Evolutionary conservation across 1,140 invertebrate species (phyloP).

Genomic region (Physella acuta): DNA sequence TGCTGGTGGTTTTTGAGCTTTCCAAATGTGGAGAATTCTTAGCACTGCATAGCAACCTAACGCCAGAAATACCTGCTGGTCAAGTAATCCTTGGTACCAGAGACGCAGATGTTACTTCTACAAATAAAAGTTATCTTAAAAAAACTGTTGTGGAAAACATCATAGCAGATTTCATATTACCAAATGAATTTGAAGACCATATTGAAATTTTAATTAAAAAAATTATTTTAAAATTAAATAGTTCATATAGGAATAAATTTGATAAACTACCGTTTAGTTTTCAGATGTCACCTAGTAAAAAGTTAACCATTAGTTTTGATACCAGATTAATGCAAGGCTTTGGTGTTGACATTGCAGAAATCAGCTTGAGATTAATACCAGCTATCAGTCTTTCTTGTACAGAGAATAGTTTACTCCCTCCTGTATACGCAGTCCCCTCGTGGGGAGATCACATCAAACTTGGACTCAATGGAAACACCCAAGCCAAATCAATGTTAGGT

Average conservation of each 20-base stretch:
- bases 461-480: not conserved
- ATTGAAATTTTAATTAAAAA: constrained; percentile 37
- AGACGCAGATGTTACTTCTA: constrained; percentile 4
- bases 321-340: constrained; percentile 36
- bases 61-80: constrained; percentile 39
- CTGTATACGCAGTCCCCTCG: constrained; percentile 35
- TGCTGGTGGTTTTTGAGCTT: constrained; percentile 39
- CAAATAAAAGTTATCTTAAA: constrained; percentile 10
- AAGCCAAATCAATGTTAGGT: constrained; percentile 4
- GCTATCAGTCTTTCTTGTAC: constrained; percentile 34
- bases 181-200: constrained; percentile 27
- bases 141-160: constrained; percentile 19
- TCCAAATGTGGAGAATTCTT: constrained; percentile 27
- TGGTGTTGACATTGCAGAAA: constrained; percentile 40
- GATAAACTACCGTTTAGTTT: constrained; percentile 47
- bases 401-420: constrained; percentile 33
- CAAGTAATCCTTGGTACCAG: constrained; percentile 35
- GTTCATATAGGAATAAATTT: constrained; percentile 34
- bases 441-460: constrained; percentile 25
- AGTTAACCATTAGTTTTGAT: constrained; percentile 38
- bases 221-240: constrained; percentile 40
- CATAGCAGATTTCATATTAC: constrained; percentile 33
- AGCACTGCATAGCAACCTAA: constrained; percentile 28
- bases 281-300: constrained; percentile 31
- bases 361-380: constrained; percentile 43